Base-by-base conservation (phyloP, 2,888 invertebrate species). In the Apoda limacodes region DNA sequence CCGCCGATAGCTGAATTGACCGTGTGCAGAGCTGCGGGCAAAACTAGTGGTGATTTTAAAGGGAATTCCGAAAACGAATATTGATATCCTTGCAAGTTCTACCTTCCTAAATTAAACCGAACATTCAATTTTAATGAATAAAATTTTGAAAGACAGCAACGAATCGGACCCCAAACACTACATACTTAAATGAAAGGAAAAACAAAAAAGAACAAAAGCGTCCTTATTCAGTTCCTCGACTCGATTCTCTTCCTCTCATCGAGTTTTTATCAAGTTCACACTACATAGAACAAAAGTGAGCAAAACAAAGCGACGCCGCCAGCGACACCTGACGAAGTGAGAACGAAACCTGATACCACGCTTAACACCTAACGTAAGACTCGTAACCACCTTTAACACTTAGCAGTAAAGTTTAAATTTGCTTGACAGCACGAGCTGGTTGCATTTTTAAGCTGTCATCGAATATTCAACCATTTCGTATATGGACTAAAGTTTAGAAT, bases 271-370 rank as follows among this genome's bases (percentile, higher is more conserved):
- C 64, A 61, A 63, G 62, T 72, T 71, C 70, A 74, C 74, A 72
- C 72, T 68, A 61, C 54, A 55, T 67, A 71, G 69, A 72, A 76
- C 71, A 72, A 75, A 72, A 71, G 68, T 50, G 61, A 64, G 52
- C 59, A 72, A 74, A 74, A 74, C 63, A 68, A 70, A 66, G 62
- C 60, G 55, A 55, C 58, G 71, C 70, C 66, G 69, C 59, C 45
- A 67, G 71, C 76, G 75, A 76, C 76, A 76, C 76, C 74, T 75
- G 72, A 71, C 61, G 70, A 67, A 70, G 75, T 74, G 75, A 69
- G 71, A 75, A 71, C 53, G 78, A 69, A 76, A 78, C 66, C 62
- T 55, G 75, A 78, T 75, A 72, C 64, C 51, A 32, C 7, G 17
- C 17, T 5, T 7, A 6, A 7, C 17, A 17, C 17, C 7, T 17